Evolutionary conservation across 2,797 vertebrate species (phyloP).

Genomic region (Poliocrania exsul): DNA sequence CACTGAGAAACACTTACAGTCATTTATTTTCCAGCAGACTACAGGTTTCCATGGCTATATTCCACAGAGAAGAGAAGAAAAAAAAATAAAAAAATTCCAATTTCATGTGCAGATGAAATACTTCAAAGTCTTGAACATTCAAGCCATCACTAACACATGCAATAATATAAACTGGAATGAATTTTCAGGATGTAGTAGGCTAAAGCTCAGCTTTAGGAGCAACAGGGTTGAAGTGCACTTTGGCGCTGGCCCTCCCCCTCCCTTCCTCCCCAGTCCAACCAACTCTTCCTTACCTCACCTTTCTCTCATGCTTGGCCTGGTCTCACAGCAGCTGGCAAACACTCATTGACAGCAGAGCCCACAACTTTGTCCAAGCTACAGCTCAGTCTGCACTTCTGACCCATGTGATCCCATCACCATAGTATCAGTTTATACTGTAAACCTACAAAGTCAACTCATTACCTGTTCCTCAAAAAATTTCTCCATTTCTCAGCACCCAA

Average conservation of each 20-base stretch:
- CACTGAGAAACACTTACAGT: neutral
- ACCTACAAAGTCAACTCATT: neutral
- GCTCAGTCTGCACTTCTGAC: neutral
- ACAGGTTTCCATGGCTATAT: slow-evolving; percentile 36
- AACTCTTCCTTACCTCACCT: neutral
- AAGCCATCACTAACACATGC: slow-evolving; percentile 52
- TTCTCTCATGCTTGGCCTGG: neutral
- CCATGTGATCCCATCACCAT: rapidly evolving
- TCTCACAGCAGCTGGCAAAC: neutral
- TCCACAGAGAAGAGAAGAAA: neutral
- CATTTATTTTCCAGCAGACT: slow-evolving; percentile 22
- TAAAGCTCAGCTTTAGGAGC: neutral
- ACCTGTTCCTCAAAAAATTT: neutral
- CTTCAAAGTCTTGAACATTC: slow-evolving; percentile 44
- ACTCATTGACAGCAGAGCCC: neutral
- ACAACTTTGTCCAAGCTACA: neutral
- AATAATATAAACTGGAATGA: slow-evolving; percentile 58
- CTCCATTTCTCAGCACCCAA: neutral
- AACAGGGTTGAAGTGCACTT: neutral
- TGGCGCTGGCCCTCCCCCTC: neutral
- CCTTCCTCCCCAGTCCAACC: neutral
- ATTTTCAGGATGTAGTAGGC: slow-evolving; percentile 49
- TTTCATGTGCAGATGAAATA: slow-evolving; percentile 25
- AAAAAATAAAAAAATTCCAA: neutral
- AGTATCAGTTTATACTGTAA: neutral